These are phyloP conservation scores for Cyclophora albipunctata DNA, from an alignment of 2,888 invertebrate species.

Conservation along the genomic window DNA sequence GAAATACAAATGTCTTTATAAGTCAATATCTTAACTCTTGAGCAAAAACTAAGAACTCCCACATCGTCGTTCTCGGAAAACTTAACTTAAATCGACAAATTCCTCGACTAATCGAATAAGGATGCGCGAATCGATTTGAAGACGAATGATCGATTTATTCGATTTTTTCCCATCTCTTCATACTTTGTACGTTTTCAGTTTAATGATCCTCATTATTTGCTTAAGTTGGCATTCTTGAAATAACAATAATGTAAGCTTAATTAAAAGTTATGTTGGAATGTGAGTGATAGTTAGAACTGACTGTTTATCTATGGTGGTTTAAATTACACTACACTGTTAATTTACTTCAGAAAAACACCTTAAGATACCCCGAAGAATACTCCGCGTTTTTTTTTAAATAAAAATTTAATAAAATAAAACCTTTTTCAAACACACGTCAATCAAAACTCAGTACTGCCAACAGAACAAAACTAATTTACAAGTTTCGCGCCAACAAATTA, in stretches of 20 bases:
- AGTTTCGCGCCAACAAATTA: not conserved
- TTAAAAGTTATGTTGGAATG: no score
- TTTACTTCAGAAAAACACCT: no score
- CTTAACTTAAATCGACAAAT: constrained; percentile 52
- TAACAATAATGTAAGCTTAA: no score
- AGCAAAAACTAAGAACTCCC: constrained; percentile 57
- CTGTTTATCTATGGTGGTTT: no score
- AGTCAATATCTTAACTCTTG: constrained; percentile 37
- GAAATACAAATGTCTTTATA: constrained; percentile 56
- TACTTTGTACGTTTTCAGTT: constrained; percentile 22
- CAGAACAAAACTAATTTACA: not conserved
- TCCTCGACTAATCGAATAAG: constrained; percentile 56
- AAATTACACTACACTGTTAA: no score
- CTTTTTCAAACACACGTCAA: not conserved
- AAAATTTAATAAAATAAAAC: no score
- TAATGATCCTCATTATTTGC: no score
- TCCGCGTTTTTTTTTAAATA: no score
- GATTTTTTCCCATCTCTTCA: constrained; percentile 21
- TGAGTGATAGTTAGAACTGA: no score
- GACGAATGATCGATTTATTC: constrained; percentile 30
- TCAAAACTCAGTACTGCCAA: not conserved
- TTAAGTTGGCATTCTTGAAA: no score
- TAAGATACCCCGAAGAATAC: no score
- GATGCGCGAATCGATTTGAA: constrained; percentile 37
- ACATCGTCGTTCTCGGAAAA: constrained; percentile 65